Conservation (phyloP, 2,797 vertebrate genomes). For the Nothura maculosa region DNA sequence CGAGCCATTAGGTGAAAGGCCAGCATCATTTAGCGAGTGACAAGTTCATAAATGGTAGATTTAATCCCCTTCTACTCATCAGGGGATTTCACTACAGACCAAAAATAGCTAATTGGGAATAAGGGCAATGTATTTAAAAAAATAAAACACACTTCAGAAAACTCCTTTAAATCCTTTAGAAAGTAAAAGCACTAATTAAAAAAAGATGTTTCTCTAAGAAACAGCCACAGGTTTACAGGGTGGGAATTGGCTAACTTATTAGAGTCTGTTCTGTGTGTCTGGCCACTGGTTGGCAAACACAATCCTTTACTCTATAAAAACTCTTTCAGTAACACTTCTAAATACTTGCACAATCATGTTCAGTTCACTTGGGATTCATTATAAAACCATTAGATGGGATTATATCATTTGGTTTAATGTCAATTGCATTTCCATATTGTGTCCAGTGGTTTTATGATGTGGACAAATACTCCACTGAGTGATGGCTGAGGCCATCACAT, state of each 20-base stretch:
- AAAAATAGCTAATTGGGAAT: slow-evolving; percentile 74
- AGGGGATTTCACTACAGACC: slow-evolving; percentile 73
- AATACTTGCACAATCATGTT: slow-evolving; percentile 81
- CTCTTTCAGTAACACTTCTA: slow-evolving; percentile 83
- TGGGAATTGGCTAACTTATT: slow-evolving; percentile 70
- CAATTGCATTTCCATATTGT: slow-evolving; percentile 83
- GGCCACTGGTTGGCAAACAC: slow-evolving; percentile 77
- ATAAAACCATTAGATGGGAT: slow-evolving; percentile 83
- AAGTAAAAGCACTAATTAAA: slow-evolving; percentile 75
- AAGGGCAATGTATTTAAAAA: slow-evolving; percentile 25
- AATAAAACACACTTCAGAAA: slow-evolving; percentile 49
- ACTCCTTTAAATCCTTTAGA: slow-evolving; percentile 54
- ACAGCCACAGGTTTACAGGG: slow-evolving; percentile 65
- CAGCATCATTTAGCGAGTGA: slow-evolving; percentile 75
- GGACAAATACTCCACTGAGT: slow-evolving; percentile 84
- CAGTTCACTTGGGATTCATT: slow-evolving; percentile 85
- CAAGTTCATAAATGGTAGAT: slow-evolving; percentile 77
- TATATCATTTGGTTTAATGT: slow-evolving; percentile 86
- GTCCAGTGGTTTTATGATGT: slow-evolving; percentile 84
- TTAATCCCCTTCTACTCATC: slow-evolving; percentile 72
- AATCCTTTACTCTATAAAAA: slow-evolving; percentile 80
- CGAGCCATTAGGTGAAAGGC: slow-evolving; percentile 72
- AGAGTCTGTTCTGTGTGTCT: slow-evolving; percentile 70
- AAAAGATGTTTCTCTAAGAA: slow-evolving; percentile 72
- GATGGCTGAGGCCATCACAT: slow-evolving; percentile 66